phyloP scores from a whole-genome alignment of 2,888 invertebrate genomes.

The Coleophora flavipennella region DNA sequence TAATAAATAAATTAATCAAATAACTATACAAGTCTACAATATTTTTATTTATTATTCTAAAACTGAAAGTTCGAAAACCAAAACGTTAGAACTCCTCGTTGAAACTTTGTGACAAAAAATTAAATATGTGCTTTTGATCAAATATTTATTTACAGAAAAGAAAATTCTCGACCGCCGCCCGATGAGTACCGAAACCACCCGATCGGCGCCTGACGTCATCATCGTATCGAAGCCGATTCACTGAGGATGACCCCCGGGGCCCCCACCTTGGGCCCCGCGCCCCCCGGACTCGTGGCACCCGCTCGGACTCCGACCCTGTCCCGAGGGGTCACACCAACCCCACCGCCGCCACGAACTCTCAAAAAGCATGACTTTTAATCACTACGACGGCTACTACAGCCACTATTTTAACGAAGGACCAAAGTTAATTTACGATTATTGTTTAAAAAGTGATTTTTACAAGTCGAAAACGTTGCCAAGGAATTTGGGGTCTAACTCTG shows the following conservation, averaged over 20 bases:
- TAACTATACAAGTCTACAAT: too few relatives aligned
- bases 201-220: conserved; percentile 92
- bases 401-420: conserved; percentile 54
- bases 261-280: conserved; percentile 61
- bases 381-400: conserved; percentile 54
- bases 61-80: too few relatives aligned
- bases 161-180: conserved; percentile 71
- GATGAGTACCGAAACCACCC: conserved; percentile 87
- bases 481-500: conserved; percentile 48
- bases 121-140: too few relatives aligned
- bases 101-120: too few relatives aligned
- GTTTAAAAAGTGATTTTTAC: conserved; percentile 56
- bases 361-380: conserved; percentile 45
- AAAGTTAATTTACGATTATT: conserved; percentile 52
- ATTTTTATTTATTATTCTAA: too few relatives aligned
- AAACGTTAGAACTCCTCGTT: too few relatives aligned
- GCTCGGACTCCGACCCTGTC: conserved; percentile 36
- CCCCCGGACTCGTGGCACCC: conserved; percentile 45
- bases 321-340: conserved; percentile 42
- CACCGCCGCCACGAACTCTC: conserved; percentile 35
- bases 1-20: too few relatives aligned
- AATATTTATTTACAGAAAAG: conserved; percentile 39
- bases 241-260: conserved; percentile 68
- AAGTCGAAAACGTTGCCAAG: conserved; percentile 54
- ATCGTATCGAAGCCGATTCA: conserved; percentile 74